Evolutionary conservation across 1,140 invertebrate genomes (phyloP), one percentile per base, ranked within the genome.

Genomic region (Papilio polytes): DNA sequence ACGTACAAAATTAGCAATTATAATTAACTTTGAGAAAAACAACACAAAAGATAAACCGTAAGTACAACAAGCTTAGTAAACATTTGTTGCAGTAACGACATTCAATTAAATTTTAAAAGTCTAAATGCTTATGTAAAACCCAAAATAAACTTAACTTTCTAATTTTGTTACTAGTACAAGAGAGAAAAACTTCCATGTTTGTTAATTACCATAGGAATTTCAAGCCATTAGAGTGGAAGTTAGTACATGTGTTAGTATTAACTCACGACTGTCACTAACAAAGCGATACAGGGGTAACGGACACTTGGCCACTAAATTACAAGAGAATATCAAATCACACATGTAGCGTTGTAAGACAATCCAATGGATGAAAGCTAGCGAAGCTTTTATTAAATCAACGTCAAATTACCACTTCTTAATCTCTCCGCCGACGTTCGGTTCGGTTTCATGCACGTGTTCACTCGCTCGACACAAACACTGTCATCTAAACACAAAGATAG

Each of bases 401-500:
- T 94, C 93, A 94, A 92, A 94, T 94, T 94, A 94, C 93, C 93
- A 92, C 89, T 90, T 94, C 89, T 91, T 94, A 93, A 92, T 92
- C 91, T 91, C 90, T 91, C 89, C 20, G 91, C 90, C 83, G 87
- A 85, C 89, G 90, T 26, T n/a, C n/a, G 26, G 91, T 94, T 92
- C 86, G 88, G 92, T 94, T 94, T 89, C 93, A 91, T 82, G 89
- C 89, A 91, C 90, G 92, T 93, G 90, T 91, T 90, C 87, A 83
- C 81, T 85, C 78, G 83, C 73, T 80, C 80, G 83, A 76, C 88
- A 92, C 86, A 88, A 90, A 90, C 86, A 90, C 87, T 80, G 88
- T 88, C 88, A 81, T 83, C 86, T 88, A 85, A 89, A 44, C 80
- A 81, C 80, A 74, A 80, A 86, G 83, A 91, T 91, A 88, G 85